phyloP scores from a whole-genome alignment of 2,797 vertebrate genomes.

The Cirrhinus molitorella region DNA sequence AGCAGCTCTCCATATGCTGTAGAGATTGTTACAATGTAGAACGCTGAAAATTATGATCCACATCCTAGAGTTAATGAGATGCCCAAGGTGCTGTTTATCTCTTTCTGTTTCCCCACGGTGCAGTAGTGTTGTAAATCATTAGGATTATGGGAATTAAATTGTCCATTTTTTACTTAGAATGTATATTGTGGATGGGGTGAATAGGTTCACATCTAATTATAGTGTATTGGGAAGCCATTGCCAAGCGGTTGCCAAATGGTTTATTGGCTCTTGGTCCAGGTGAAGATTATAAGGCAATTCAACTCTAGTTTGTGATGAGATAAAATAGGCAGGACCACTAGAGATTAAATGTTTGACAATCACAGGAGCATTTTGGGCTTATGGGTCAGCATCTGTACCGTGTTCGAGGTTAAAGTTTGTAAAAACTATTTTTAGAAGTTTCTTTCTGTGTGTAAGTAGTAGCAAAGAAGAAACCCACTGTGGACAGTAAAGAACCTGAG shows the following conservation, averaged over 20 bases:
- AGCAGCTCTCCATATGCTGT: slow-evolving; percentile 27
- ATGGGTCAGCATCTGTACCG: background rate
- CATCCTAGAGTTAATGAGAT: slow-evolving; percentile 38
- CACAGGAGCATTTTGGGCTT: background rate
- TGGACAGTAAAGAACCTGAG: background rate
- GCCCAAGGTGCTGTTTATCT: slow-evolving; percentile 5
- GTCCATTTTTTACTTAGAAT: background rate
- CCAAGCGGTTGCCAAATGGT: background rate
- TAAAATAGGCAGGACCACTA: background rate
- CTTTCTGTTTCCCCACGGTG: background rate
- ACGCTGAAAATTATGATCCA: slow-evolving; percentile 11
- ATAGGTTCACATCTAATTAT: slow-evolving; percentile 4
- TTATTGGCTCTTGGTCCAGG: background rate
- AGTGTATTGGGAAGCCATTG: background rate
- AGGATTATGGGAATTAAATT: background rate
- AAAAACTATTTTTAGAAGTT: background rate
- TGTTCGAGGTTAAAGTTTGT: background rate
- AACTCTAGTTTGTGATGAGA: background rate
- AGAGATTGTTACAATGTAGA: slow-evolving; percentile 28
- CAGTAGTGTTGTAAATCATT: background rate
- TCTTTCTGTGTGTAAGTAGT: background rate
- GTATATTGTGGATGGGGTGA: slow-evolving; percentile 4
- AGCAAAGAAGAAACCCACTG: background rate
- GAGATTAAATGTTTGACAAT: background rate
- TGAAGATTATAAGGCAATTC: background rate